Conservation (phyloP, 2,797 vertebrate genomes). For the Squalus acanthias region DNA sequence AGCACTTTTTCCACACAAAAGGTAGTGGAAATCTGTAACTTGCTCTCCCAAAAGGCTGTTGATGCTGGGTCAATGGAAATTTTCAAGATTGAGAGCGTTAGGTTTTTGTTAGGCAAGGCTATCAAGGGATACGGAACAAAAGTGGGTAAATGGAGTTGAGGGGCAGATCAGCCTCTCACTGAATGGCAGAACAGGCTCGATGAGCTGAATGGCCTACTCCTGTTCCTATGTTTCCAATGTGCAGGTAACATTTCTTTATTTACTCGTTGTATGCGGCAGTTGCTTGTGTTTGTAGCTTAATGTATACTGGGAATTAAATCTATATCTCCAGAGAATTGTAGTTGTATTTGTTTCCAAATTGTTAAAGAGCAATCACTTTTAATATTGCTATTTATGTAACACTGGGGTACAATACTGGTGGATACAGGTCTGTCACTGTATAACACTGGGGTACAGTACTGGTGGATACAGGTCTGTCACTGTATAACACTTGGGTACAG, state of each 20-base stretch:
- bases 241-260: neutral
- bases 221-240: neutral
- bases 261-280: neutral
- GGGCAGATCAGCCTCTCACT: neutral
- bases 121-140: neutral
- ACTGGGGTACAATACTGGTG: neutral
- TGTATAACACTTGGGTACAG: neutral
- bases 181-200: neutral
- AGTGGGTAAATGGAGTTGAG: neutral
- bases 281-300: neutral
- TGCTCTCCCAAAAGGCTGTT: neutral
- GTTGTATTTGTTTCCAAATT: too few species aligned
- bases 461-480: too few species aligned
- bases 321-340: neutral
- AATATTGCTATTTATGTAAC: neutral
- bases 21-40: neutral
- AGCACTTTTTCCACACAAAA: neutral
- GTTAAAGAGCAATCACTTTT: too few species aligned
- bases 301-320: neutral
- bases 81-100: neutral
- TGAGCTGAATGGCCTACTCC: neutral
- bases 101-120: neutral
- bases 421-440: neutral
- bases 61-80: neutral
- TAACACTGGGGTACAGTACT: neutral